These are phyloP conservation scores for Sebastes variabilis DNA, from an alignment of 2,797 vertebrate genomes.

Conservation along the genomic window DNA sequence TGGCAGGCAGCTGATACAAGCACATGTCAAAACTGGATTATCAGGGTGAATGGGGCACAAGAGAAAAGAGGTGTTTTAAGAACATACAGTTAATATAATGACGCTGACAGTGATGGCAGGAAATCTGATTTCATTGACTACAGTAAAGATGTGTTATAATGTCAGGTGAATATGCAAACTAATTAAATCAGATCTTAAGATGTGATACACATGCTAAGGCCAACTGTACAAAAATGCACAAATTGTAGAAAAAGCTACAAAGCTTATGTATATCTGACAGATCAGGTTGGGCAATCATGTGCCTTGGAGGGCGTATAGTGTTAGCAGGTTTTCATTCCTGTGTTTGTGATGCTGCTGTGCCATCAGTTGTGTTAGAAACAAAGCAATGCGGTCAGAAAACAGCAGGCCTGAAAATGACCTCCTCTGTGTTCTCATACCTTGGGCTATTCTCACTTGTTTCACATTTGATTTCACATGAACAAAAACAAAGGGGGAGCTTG, in stretches of 20 bases:
- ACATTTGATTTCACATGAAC: constrained; percentile 35
- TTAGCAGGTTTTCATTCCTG: constrained; percentile 8
- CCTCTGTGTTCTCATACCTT: constrained; percentile 9
- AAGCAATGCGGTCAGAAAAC: constrained; percentile 55
- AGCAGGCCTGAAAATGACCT: constrained; percentile 50
- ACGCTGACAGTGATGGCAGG: not conserved
- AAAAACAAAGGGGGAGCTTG: not conserved
- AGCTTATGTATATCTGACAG: not conserved
- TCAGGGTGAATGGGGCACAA: not conserved
- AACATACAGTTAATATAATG: not conserved
- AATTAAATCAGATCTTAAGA: not conserved
- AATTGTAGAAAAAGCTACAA: not conserved
- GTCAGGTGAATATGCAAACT: not conserved
- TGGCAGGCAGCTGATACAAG: not conserved
- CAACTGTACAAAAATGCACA: not conserved
- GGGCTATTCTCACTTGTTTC: constrained; percentile 25
- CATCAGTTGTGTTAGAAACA: constrained; percentile 40
- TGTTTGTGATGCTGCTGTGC: constrained; percentile 18
- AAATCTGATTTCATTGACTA: not conserved
- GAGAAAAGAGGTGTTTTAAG: constrained; percentile 10
- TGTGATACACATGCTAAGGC: not conserved
- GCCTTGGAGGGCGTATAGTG: not conserved
- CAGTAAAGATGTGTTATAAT: not conserved
- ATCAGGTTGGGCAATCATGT: not conserved
- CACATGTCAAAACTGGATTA: not conserved